Base-by-base conservation (phyloP, 2,888 invertebrate genomes). In the Trichacis sp. region DNA sequence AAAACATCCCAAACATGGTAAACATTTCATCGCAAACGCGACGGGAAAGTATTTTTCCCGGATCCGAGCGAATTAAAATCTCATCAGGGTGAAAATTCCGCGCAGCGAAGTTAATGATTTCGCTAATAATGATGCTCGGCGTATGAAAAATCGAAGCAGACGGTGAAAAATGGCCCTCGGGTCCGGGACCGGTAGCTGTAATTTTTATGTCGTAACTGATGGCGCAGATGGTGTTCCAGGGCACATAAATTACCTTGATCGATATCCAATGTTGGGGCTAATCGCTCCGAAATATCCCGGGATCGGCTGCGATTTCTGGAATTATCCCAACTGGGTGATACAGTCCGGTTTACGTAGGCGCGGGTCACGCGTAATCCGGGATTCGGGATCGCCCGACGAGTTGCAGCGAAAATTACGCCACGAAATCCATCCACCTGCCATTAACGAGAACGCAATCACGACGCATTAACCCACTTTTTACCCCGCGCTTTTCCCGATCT, bases 261-360 rank as follows among this genome's bases (percentile, higher is more conserved):
- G 64, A 68, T 68, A 67, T 54, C 56, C 63, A 55, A 52, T 63
- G 67, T 66, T 59, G 54, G 57, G 42, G 62, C 68, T 71, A 69
- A 71, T 71, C 71, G 69, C 66, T 62, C 48, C 62, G 55, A 64
- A 71, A 69, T 68, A 52, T 64, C 59, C 60, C 4, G 52, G 59
- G 57, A 58, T 58, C 51, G 60, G 8, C 60, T 55, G 53, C 66
- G 61, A 71, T 69, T 67, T 65, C 71, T 67, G 60, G 68, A 64
- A 71, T 71, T 67, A 67, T 64, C 63, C 53, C 47, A 9, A 36
- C 14, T 29, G 42, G 33, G 43, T 40, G 51, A 56, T 43, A 59
- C 20, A 19, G 19, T 20, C 47, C 50, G 59, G 51, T 66, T 50
- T 61, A 68, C 62, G 51, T 60, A 52, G 54, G 43, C 60, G 57